phyloP scores from a whole-genome alignment of 1,140 invertebrate genomes.

The Batillaria attramentaria region DNA sequence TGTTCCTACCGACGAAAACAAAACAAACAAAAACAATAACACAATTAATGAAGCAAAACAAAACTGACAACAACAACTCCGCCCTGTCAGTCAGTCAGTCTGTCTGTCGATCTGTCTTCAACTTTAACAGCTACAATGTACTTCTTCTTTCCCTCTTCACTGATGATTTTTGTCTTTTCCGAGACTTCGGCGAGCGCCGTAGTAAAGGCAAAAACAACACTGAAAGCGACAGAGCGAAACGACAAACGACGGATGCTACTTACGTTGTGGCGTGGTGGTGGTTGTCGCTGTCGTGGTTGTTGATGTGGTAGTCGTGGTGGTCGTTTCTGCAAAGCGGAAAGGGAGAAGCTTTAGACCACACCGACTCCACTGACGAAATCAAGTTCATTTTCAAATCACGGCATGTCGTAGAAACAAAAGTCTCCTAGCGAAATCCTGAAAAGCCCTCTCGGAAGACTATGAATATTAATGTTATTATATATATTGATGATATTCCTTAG shows the following conservation, averaged over 20 bases:
- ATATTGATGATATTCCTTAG: too few relatives aligned
- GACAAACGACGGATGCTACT: neutral
- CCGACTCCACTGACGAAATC: too few relatives aligned
- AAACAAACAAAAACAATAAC: neutral
- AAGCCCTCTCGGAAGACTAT: too few relatives aligned
- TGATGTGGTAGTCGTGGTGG: neutral
- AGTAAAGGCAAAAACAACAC: neutral
- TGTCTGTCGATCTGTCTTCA: neutral
- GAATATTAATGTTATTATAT: too few relatives aligned
- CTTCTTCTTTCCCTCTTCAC: too few relatives aligned
- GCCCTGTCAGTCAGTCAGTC: neutral
- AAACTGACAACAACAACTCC: neutral
- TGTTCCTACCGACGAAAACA: too few relatives aligned
- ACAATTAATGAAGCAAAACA: neutral
- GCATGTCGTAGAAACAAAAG: too few relatives aligned
- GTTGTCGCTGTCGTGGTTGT: constrained; percentile 18
- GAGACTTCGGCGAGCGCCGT: too few relatives aligned
- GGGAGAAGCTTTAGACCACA: too few relatives aligned
- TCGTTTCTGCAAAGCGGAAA: constrained; percentile 19
- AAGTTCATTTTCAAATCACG: neutral
- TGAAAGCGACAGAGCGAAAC: neutral
- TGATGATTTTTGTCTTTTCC: too few relatives aligned
- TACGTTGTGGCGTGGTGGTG: constrained; percentile 10
- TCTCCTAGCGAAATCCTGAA: too few relatives aligned
- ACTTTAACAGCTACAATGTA: too few relatives aligned